Base-by-base conservation (phyloP, 2,888 invertebrate genomes). In the Acleris laterana region DNA sequence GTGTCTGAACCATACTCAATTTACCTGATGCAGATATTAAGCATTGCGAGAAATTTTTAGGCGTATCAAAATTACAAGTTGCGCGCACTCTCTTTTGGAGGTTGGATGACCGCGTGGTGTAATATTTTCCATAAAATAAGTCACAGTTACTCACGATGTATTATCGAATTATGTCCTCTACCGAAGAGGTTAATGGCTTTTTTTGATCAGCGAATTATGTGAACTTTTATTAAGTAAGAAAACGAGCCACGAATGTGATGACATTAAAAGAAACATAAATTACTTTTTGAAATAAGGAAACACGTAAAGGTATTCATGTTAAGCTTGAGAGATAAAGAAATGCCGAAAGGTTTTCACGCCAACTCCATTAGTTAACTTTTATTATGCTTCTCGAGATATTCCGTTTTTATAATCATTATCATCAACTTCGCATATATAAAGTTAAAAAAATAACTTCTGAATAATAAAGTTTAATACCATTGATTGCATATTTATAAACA, bases 231-330 rank as follows among this genome's bases (percentile, higher is more conserved):
- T 75, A 76, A 70, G 74, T 68, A 71, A 68, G 63, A 73, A 75
- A 78, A 78, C 81, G 80, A 81, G 78, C 73, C 69, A 69, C 74
- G 76, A 79, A 81, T 75, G 77, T 75, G 78, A 81, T 77, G 74
- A 75, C 81, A 84, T 87, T 82, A 84, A 85, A 1, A 85, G 79
- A 82, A 79, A 77, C 81, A 83, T 85, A 85, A 83, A 82, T 85
- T 84, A 81, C 78, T n/a, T 77, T 70, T 78, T 75, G 73, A 82
- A 82, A 82, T 60, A 61, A 20, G 55, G 83, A 81, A 56, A 55
- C 50, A 20, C 55, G 50, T 65, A 60, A 60, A 65, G 49, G 44
- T 55, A 53, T 64, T 64, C 53, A 53, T 46, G 52, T 58, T 53
- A 60, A 59, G 53, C 42, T 63, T 60, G 53, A 53, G 25, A 59